These are phyloP conservation scores for Phragmatobia fuliginosa DNA, from an alignment of 2,888 invertebrate species.

Conservation along the genomic window DNA sequence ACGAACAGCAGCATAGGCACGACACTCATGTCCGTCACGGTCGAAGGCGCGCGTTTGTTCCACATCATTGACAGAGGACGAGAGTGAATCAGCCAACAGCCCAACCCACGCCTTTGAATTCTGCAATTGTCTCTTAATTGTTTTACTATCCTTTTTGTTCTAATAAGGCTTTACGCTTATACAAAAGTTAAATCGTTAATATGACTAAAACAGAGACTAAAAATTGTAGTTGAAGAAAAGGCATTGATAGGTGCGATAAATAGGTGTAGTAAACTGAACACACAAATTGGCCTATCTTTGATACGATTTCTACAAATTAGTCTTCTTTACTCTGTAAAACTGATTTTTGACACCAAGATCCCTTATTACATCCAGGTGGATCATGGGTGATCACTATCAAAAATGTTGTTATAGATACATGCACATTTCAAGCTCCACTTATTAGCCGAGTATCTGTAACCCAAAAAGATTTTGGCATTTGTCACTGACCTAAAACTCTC, in stretches of 20 bases:
- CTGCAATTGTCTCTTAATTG: constrained; percentile 46
- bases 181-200: not conserved
- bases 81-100: constrained; percentile 74
- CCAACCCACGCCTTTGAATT: constrained; percentile 52
- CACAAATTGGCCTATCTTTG: not conserved
- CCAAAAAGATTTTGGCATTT: constrained; percentile 10
- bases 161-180: not conserved
- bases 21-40: constrained; percentile 66
- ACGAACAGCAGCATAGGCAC: constrained; percentile 63
- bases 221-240: too few species aligned
- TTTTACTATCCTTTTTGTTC: constrained; percentile 1
- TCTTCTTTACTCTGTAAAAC: not conserved
- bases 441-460: not conserved
- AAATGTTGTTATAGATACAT: not conserved
- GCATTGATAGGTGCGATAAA: too few species aligned
- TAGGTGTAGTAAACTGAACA: too few species aligned
- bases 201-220: too few species aligned
- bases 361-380: not conserved
- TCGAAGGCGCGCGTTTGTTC: constrained; percentile 65
- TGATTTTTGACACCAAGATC: not conserved
- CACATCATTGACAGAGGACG: constrained; percentile 72
- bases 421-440: not conserved
- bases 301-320: not conserved
- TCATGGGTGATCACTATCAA: not conserved
- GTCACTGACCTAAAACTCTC: not conserved